Conservation (phyloP, 2,797 vertebrate genomes). For the Rhynchonycteris naso region DNA sequence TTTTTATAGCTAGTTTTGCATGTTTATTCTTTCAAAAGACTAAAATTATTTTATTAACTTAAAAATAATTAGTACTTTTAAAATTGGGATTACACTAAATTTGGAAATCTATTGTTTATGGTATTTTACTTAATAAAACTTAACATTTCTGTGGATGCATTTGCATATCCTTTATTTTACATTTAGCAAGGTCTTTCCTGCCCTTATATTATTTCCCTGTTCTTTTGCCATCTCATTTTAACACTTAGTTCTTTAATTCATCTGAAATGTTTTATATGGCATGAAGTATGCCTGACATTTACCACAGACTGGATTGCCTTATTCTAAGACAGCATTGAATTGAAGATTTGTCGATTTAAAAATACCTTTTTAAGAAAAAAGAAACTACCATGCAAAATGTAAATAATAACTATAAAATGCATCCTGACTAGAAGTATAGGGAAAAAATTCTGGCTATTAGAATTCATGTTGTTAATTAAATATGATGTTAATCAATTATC, state of each 20-base stretch:
- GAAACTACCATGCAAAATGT: not conserved
- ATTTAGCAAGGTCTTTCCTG: not conserved
- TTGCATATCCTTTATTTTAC: not conserved
- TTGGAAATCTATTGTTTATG: not conserved
- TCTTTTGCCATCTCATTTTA: not conserved
- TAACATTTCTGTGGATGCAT: not conserved
- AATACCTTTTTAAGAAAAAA: conserved; percentile 18
- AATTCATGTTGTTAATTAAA: not conserved
- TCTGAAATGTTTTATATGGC: not conserved
- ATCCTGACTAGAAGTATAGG: not conserved
- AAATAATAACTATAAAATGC: not conserved
- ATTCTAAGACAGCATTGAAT: not conserved
- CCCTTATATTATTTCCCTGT: not conserved
- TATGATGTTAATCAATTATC: not conserved
- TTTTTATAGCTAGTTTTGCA: not conserved
- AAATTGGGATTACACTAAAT: not conserved
- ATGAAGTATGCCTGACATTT: not conserved
- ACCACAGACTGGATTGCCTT: not conserved
- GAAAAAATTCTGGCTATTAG: not conserved
- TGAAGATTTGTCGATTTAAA: not conserved
- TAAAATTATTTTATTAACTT: not conserved
- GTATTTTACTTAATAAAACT: not conserved
- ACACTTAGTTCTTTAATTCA: not conserved
- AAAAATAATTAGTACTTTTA: not conserved
- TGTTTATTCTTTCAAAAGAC: not conserved